These are phyloP conservation scores for Anabas testudineus DNA, from an alignment of 2,797 vertebrate genomes.

Conservation along the genomic window DNA sequence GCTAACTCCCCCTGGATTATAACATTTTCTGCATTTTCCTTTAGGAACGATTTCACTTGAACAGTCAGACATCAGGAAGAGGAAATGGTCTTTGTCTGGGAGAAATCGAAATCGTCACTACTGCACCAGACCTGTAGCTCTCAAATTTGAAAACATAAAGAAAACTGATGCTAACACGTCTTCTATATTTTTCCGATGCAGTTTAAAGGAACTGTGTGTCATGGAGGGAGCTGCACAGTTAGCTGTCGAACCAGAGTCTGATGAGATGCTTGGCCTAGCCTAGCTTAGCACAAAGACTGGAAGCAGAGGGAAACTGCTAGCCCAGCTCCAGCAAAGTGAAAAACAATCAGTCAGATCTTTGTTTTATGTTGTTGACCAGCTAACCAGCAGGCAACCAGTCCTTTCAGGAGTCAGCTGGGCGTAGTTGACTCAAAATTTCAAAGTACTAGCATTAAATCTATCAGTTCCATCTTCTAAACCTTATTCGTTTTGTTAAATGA, in stretches of 20 bases:
- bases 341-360: background rate
- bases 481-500: no score
- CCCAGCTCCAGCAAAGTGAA: background rate
- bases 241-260: background rate
- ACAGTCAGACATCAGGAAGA: background rate
- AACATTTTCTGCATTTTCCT: constrained; percentile 9
- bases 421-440: background rate
- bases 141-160: constrained; percentile 33
- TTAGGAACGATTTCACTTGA: constrained; percentile 4
- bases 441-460: background rate
- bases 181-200: background rate
- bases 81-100: background rate
- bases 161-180: background rate
- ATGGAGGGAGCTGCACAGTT: constrained; percentile 22
- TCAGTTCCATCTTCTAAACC: no score
- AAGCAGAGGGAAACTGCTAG: background rate
- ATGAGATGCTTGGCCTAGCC: background rate
- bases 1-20: constrained; percentile 2
- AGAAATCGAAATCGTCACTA: constrained; percentile 28
- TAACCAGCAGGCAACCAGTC: background rate
- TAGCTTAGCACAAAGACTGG: constrained; percentile 23
- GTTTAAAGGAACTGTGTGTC: constrained; percentile 1
- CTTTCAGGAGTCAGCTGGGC: background rate
- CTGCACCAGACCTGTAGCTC: constrained; percentile 59
- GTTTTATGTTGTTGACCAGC: background rate